A percentile compares a stretch with the other conserved stretches of the same genome.
These are phyloP conservation scores for Drosophila micromelanica DNA, from an alignment of 1,140 invertebrate genomes.

Conservation along the genomic window DNA sequence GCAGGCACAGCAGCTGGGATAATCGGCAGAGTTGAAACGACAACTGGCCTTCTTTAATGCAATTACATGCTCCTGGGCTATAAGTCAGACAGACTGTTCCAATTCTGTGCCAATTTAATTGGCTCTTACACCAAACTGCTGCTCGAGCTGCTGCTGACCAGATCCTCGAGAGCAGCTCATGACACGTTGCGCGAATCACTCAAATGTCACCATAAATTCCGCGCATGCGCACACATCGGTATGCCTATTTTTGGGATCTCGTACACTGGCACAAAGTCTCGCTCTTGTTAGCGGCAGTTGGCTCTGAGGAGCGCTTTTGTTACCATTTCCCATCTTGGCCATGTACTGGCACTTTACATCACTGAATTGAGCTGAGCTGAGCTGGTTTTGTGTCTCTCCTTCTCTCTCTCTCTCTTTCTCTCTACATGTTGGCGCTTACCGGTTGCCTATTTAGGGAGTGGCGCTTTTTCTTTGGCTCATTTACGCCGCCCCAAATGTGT, in stretches of 20 bases:
- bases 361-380: conserved; percentile 18
- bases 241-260: conserved; percentile 76
- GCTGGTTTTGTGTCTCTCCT: conserved; percentile 25
- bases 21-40: conserved; percentile 77
- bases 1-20: conserved; percentile 62
- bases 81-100: conserved; percentile 62
- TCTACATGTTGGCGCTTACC: conserved; percentile 66
- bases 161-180: conserved; percentile 50
- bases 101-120: conserved; percentile 79
- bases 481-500: conserved; percentile 72
- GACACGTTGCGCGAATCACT: conserved; percentile 79
- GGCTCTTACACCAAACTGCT: conserved; percentile 72
- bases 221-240: conserved; percentile 81
- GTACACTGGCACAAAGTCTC: not conserved
- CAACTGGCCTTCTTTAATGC: conserved; percentile 54
- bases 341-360: not conserved
- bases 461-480: conserved; percentile 69
- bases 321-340: conserved; percentile 49
- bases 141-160: not conserved
- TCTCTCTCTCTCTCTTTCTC: conserved; percentile 8
- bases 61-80: conserved; percentile 67
- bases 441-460: conserved; percentile 82
- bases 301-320: conserved; percentile 43
- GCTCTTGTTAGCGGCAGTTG: conserved; percentile 51
- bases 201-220: conserved; percentile 84